A percentile compares a stretch with the other conserved stretches of the same genome.
These are phyloP conservation scores for Acipenser transmontanus DNA, from an alignment of 2,797 vertebrate species.

Conservation along the genomic window DNA sequence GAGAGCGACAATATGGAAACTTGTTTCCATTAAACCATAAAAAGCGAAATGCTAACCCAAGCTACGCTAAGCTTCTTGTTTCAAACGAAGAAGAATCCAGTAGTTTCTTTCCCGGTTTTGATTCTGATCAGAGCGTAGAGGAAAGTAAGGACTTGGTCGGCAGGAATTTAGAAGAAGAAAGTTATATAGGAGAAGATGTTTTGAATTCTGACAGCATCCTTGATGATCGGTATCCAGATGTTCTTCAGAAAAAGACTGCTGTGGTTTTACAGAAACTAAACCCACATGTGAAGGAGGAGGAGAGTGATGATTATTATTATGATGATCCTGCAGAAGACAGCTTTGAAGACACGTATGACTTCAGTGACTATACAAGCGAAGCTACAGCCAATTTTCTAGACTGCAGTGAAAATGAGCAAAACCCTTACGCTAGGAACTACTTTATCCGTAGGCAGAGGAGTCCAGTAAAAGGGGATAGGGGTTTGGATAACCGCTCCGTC, in stretches of 20 bases:
- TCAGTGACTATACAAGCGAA: slow-evolving; percentile 64
- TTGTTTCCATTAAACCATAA: slow-evolving; percentile 63
- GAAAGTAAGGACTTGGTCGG: slow-evolving; percentile 47
- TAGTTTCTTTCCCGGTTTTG: slow-evolving; percentile 58
- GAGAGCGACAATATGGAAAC: slow-evolving; percentile 59
- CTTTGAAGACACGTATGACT: slow-evolving; percentile 69
- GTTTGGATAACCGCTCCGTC: slow-evolving; percentile 8
- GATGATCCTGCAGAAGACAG: slow-evolving; percentile 66
- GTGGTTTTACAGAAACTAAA: slow-evolving; percentile 78
- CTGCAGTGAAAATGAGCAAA: slow-evolving; percentile 37
- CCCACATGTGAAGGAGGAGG: slow-evolving; percentile 65
- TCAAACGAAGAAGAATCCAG: slow-evolving; percentile 62
- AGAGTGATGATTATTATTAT: slow-evolving; percentile 38
- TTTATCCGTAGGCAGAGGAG: slow-evolving; percentile 40
- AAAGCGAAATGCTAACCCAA: slow-evolving; percentile 62
- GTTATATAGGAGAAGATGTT: slow-evolving; percentile 27
- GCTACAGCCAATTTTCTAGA: slow-evolving; percentile 40
- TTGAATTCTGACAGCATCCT: slow-evolving; percentile 38
- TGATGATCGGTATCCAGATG: slow-evolving; percentile 73
- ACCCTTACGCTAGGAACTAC: slow-evolving; percentile 35
- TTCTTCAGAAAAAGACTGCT: slow-evolving; percentile 76
- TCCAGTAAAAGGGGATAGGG: slow-evolving; percentile 38
- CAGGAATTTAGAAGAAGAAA: slow-evolving; percentile 59
- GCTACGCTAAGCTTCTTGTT: slow-evolving; percentile 56
- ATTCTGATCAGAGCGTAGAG: slow-evolving; percentile 54